Evolutionary conservation across 2,888 invertebrate genomes (phyloP), one percentile per base, ranked within the genome.

Genomic region (Agrotis segetum): DNA sequence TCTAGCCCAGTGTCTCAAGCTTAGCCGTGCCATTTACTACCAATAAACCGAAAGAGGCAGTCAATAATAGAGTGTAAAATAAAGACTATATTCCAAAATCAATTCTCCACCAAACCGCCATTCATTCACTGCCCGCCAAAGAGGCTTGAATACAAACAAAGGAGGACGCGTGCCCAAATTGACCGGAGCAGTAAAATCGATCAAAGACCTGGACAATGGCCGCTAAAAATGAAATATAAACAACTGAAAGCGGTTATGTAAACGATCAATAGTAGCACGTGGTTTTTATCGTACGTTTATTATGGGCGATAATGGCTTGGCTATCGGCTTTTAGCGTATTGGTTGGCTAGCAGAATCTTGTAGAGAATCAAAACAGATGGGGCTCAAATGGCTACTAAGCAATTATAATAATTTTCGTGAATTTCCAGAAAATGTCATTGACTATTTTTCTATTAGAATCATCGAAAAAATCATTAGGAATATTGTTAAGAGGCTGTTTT

Each of bases 191-290:
- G 53, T 53, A 52, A 46, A 65, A 72, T 82, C 82, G 58, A 77
- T 72, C 61, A 65, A 29, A 52, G 1, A 58, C 9, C 17, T 46
- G 19, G 29, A 55, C 79, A 82, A 72, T 64, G 55, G 58, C 24
- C 40, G 55, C 16, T 14, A 52, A 59, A 52, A 66, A 79, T 82
- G 59, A 47, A 72, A 59, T 61, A 72, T 56, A 77, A 80, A 71
- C 60, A 67, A 76, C 19, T 44, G n/a, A 11, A 46, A 50, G 34
- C 24, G 21, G 17, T 24, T 40, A 40, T 19, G 24, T 67, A 44
- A 17, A 24, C 14, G 13, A 70, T 81, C 70, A 53, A 75, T 63
- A 63, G 58, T 24, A 61, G 50, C 21, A 40, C 52, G 34, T 58
- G 52, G 21, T 4, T 49, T 47, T 62, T 46, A 40, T 34, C 29